Percentiles rank a stretch among this genome's conserved stretches.
Evolutionary conservation across 2,888 invertebrate genomes (phyloP).

Genomic region (Parnassius glacialis): DNA sequence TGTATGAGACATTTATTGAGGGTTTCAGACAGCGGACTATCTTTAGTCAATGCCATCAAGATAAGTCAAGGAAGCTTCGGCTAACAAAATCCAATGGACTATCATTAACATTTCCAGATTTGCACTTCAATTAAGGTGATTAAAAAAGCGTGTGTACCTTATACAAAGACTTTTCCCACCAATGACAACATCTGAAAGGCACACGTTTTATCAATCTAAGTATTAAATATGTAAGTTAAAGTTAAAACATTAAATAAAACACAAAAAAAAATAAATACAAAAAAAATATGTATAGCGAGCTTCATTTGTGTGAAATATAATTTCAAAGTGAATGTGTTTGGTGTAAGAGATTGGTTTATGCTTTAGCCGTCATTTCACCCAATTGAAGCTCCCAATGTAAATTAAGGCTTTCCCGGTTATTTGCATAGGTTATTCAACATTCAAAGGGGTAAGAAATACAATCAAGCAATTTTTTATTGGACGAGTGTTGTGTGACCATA

Average conservation of each 20-base stretch:
- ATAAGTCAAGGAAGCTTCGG: slow-evolving; percentile 39
- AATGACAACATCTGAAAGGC: slow-evolving; percentile 69
- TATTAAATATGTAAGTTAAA: slow-evolving; percentile 74
- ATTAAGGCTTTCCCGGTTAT: slow-evolving; percentile 71
- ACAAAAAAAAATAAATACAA: slow-evolving; percentile 56
- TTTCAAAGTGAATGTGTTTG: slow-evolving; percentile 32
- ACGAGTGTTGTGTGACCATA: slow-evolving; percentile 46
- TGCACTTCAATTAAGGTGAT: slow-evolving; percentile 39
- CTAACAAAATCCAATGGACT: slow-evolving; percentile 37
- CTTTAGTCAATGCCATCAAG: slow-evolving; percentile 56
- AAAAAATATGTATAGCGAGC: slow-evolving; percentile 58
- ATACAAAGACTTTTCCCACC: slow-evolving; percentile 76
- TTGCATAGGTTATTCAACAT: slow-evolving; percentile 54
- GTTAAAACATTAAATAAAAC: slow-evolving; percentile 66
- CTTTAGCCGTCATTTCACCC: slow-evolving; percentile 57
- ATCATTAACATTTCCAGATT: slow-evolving; percentile 43
- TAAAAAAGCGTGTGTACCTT: slow-evolving; percentile 58
- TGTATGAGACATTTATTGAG: not conserved
- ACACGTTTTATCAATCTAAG: slow-evolving; percentile 76
- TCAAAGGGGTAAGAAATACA: slow-evolving; percentile 37
- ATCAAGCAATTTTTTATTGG: slow-evolving; percentile 39
- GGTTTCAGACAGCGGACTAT: slow-evolving; percentile 30
- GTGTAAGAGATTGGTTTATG: slow-evolving; percentile 47
- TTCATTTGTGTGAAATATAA: slow-evolving; percentile 62
- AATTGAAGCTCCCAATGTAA: slow-evolving; percentile 60